phyloP scores from a whole-genome alignment of 2,797 vertebrate species.

The Heterohyrax brucei region DNA sequence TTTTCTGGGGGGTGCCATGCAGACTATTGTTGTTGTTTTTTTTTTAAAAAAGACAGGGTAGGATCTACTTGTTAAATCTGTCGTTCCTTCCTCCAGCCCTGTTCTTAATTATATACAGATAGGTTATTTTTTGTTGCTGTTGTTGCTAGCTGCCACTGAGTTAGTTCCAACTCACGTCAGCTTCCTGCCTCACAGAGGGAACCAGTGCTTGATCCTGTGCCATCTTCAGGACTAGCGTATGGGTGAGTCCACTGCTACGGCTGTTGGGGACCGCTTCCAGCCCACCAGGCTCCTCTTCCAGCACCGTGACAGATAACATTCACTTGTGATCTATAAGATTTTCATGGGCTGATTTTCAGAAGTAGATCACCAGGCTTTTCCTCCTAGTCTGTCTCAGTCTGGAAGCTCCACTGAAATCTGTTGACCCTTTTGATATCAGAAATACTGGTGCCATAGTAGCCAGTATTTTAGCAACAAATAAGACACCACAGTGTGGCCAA shows the following conservation, averaged over 20 bases:
- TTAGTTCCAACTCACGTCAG: neutral
- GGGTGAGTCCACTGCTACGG: neutral
- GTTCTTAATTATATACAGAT: constrained; percentile 49
- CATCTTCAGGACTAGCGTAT: neutral
- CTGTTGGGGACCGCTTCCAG: neutral
- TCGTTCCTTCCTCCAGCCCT: neutral
- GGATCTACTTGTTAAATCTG: constrained; percentile 34
- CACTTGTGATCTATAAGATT: too few species aligned
- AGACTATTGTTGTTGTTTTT: neutral
- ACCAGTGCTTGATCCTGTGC: neutral
- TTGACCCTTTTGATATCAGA: too few species aligned
- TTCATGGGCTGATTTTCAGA: too few species aligned
- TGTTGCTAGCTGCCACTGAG: neutral
- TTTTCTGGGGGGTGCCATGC: neutral
- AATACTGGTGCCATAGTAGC: too few species aligned
- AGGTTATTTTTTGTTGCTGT: neutral
- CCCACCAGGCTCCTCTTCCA: too few species aligned
- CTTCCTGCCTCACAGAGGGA: neutral
- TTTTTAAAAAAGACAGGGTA: neutral
- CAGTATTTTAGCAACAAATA: too few species aligned
- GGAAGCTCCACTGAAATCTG: too few species aligned
- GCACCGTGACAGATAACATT: too few species aligned
- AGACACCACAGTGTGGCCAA: too few species aligned
- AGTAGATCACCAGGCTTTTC: too few species aligned
- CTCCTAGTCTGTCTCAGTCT: too few species aligned